Evolutionary conservation across 2,113 vertebrate species (phyloP).

Genomic region (Cacatua alba): DNA sequence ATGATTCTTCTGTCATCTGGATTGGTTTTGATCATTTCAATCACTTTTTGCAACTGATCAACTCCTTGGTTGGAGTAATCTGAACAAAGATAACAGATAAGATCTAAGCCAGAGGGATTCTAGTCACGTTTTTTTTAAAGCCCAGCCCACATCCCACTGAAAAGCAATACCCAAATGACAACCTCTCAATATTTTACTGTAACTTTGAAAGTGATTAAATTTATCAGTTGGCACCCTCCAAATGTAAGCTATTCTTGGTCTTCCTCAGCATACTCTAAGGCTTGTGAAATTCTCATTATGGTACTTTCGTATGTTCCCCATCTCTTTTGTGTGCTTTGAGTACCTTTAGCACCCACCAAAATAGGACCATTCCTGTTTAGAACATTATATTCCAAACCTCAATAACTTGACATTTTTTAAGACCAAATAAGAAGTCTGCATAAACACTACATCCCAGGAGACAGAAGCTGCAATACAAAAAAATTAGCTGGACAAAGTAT

Average conservation of each 20-base stretch:
- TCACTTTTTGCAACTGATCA: conserved; percentile 93
- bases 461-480: background rate
- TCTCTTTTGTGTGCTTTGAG: background rate
- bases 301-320: rapidly evolving
- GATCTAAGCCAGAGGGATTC: background rate
- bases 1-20: conserved; percentile 96
- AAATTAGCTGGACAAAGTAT: background rate
- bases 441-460: background rate
- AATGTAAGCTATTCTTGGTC: background rate
- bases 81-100: conserved; percentile 58
- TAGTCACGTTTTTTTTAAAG: background rate
- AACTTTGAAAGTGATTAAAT: background rate
- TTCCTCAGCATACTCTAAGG: background rate
- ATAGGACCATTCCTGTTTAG: background rate
- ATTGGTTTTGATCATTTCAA: conserved; percentile 90
- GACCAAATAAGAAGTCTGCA: background rate
- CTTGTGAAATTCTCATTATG: background rate
- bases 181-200: background rate
- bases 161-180: background rate
- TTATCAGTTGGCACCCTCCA: background rate
- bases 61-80: conserved; percentile 94
- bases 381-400: background rate
- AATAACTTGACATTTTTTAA: background rate
- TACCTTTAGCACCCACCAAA: background rate
- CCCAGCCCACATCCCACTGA: background rate